Conservation (phyloP, 2,113 vertebrate genomes). For the Phaethornis superciliosus region DNA sequence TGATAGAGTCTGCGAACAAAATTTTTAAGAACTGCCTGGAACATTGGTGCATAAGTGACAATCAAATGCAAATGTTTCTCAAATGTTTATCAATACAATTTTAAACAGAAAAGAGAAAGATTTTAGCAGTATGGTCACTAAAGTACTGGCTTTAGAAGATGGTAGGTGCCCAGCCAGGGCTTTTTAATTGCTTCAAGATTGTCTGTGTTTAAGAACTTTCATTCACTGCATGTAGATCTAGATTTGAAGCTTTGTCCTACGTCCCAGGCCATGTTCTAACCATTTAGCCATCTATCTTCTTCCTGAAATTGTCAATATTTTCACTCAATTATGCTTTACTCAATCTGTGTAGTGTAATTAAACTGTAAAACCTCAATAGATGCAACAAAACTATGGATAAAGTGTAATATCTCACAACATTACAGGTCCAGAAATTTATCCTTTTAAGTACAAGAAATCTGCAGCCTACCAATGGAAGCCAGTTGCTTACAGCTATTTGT, state of each 20-base stretch:
- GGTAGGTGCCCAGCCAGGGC: not conserved
- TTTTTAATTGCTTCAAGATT: not conserved
- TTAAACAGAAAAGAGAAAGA: not conserved
- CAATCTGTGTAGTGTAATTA: not conserved
- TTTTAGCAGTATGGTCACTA: not conserved
- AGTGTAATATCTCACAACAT: not conserved
- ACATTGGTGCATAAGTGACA: not conserved
- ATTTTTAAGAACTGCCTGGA: not conserved
- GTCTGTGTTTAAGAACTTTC: not conserved
- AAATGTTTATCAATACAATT: not conserved
- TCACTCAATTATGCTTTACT: not conserved
- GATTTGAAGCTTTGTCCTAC: not conserved
- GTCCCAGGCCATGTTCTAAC: not conserved
- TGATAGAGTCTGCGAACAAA: not conserved
- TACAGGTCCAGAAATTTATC: not conserved
- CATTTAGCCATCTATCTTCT: not conserved
- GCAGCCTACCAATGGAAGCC: not conserved
- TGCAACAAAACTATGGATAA: not conserved
- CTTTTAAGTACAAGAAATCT: not conserved
- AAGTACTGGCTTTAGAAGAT: not conserved
- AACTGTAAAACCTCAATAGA: not conserved
- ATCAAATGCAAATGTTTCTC: not conserved
- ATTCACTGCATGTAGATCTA: not conserved
- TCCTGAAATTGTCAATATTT: not conserved
- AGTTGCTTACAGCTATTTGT: not conserved